Percentiles rank a stretch among this genome's conserved stretches.
Evolutionary conservation across 2,888 invertebrate genomes (phyloP).

Genomic region (Phalera bucephala): DNA sequence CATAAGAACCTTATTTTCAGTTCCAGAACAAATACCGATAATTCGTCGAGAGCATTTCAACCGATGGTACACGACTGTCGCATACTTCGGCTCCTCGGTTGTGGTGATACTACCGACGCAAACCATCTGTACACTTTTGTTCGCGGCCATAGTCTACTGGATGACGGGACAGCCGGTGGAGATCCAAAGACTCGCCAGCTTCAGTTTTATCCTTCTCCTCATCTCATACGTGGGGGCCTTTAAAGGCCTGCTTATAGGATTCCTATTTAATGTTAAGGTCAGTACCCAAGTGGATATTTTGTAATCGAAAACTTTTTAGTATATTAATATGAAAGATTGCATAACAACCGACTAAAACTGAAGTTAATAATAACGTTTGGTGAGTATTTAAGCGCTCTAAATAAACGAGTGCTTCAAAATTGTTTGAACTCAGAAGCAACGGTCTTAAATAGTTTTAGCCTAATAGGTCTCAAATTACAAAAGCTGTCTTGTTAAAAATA

Average conservation of each 20-base stretch:
- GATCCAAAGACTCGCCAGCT: constrained; percentile 86
- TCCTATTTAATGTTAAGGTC: constrained; percentile 90
- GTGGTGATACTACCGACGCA: constrained; percentile 93
- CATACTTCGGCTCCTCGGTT: constrained; percentile 91
- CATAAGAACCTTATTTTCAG: constrained; percentile 79
- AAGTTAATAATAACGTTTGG: too few species aligned
- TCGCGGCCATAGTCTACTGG: constrained; percentile 90
- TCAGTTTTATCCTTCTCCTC: constrained; percentile 87
- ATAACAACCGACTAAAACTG: too few species aligned
- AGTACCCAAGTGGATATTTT: too few species aligned
- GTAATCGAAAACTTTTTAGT: too few species aligned
- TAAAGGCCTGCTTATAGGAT: constrained; percentile 93
- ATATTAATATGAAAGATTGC: too few species aligned
- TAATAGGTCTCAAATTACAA: too few species aligned
- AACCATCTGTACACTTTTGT: constrained; percentile 88
- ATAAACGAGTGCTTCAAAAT: too few species aligned
- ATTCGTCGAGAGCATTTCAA: constrained; percentile 93
- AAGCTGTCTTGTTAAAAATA: too few species aligned
- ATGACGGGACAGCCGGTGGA: constrained; percentile 95
- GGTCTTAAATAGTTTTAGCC: too few species aligned
- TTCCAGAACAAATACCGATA: constrained; percentile 92
- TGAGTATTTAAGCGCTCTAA: too few species aligned
- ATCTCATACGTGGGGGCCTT: constrained; percentile 94
- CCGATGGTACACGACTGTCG: constrained; percentile 93
- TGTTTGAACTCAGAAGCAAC: too few species aligned